Evolutionary conservation across 2,113 vertebrate genomes (phyloP), one percentile per base, ranked within the genome.

Genomic region (Furnarius figulus): DNA sequence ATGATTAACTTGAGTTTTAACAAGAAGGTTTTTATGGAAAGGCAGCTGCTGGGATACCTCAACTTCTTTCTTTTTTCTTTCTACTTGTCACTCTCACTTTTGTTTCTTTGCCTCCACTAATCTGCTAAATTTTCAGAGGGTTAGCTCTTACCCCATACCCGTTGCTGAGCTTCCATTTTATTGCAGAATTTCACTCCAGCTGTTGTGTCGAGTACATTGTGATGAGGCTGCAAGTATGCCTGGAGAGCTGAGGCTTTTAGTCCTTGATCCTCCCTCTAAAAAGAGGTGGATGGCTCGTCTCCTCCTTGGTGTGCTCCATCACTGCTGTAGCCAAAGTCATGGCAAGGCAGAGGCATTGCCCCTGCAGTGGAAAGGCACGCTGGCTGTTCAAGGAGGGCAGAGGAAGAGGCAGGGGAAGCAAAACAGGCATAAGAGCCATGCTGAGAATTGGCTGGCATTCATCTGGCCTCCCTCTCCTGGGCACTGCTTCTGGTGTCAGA

Each of bases 281-380:
- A 72, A 49, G 61, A 63, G 30, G 33, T 44, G 53, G 20, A 24
- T 6, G 52, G 19, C 35, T 90, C 2, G 0, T 39, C n/a, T 72
- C 7, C 46, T 85, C 30, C 47, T 73, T 1, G 1, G 53, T 53
- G 39, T 79, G 55, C 6, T 75, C 78, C 4, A 10, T 72, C 33
- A 22, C 18, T 72, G 0, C 42, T 40, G 30, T 8, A 49, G 47
- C 59, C 37, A 35, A 25, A 85, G 81, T 8, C 24, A 24, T 0
- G 2, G 59, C 39, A 35, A 22, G 52, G 63, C 75, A 56, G 58
- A 55, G 33, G 30, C 37, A 20, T 21, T 86, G 35, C 24, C 28
- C 1, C 35, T 35, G 72, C 37, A 23, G 17, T 15, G 1, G 19
- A 35, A 16, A 49, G 7, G 12, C 24, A 20, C 1, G 1, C 25